Conservation (phyloP, 2,113 vertebrate genomes). For the Poicephalus gulielmi region DNA sequence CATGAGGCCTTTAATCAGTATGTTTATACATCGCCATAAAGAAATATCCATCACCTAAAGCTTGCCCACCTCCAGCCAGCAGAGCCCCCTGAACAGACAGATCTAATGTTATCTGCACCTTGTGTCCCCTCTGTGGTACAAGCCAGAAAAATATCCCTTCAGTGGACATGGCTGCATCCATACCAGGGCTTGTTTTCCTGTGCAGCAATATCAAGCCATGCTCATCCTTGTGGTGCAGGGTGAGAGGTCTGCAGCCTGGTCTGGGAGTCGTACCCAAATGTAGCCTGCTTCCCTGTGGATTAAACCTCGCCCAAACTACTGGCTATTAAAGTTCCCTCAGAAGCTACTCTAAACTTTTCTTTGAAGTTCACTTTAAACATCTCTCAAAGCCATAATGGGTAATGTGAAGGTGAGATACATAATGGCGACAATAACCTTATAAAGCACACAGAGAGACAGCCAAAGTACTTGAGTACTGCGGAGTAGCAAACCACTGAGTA, state of each 20-base stretch:
- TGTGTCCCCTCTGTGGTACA: accelerated
- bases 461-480: background rate
- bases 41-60: background rate
- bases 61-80: background rate
- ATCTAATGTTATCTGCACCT: background rate
- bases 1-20: background rate
- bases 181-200: background rate
- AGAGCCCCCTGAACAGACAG: background rate
- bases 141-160: background rate
- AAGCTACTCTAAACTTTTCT: constrained; percentile 6
- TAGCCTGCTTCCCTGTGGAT: background rate
- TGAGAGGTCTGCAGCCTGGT: background rate
- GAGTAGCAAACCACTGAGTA: background rate
- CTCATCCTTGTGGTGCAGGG: background rate
- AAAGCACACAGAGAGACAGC: background rate
- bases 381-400: background rate
- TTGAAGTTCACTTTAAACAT: constrained; percentile 49
- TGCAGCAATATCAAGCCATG: background rate
- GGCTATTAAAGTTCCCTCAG: background rate
- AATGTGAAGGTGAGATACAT: constrained; percentile 7
- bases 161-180: background rate
- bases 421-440: constrained; percentile 14
- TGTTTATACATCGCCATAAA: background rate
- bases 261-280: accelerated
- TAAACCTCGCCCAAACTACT: background rate